These are phyloP conservation scores for Mola mola DNA, from an alignment of 2,113 vertebrate species.

Conservation along the genomic window DNA sequence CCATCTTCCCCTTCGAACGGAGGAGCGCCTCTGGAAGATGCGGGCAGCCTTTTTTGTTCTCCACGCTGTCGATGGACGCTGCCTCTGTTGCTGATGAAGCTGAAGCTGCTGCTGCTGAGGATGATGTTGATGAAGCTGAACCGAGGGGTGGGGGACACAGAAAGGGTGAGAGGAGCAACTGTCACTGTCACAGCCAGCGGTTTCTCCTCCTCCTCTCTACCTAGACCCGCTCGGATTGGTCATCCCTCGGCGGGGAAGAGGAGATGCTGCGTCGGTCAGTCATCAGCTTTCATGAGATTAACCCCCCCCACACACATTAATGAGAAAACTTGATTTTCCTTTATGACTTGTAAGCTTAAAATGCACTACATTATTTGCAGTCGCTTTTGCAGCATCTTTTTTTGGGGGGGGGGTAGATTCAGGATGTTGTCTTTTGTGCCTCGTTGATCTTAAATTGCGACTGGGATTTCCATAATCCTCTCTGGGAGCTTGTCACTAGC, in stretches of 20 bases:
- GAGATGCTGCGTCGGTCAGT: conserved; percentile 27
- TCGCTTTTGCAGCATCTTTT: too few species aligned
- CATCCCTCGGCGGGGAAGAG: conserved; percentile 33
- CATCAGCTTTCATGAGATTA: conserved; percentile 29
- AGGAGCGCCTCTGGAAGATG: conserved; percentile 53
- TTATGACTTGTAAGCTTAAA: neutral
- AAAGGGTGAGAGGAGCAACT: conserved; percentile 38
- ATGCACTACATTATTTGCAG: too few species aligned
- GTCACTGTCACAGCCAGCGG: conserved; percentile 58
- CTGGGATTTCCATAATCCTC: conserved; percentile 30
- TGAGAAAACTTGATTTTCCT: neutral
- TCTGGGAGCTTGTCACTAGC: conserved; percentile 19
- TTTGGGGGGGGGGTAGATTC: too few species aligned
- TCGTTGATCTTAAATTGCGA: too few species aligned
- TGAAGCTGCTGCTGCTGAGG: conserved; percentile 47
- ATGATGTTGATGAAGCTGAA: conserved; percentile 36
- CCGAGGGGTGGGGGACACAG: conserved; percentile 3
- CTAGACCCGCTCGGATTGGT: conserved; percentile 29
- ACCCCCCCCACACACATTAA: neutral
- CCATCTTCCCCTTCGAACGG: conserved; percentile 72
- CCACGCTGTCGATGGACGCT: conserved; percentile 36
- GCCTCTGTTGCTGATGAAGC: conserved; percentile 37
- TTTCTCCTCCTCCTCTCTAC: conserved; percentile 36
- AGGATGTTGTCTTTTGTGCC: too few species aligned
- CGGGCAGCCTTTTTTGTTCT: conserved; percentile 37